Base-by-base conservation (phyloP, 2,888 invertebrate species). In the Apocheima hispidaria region DNA sequence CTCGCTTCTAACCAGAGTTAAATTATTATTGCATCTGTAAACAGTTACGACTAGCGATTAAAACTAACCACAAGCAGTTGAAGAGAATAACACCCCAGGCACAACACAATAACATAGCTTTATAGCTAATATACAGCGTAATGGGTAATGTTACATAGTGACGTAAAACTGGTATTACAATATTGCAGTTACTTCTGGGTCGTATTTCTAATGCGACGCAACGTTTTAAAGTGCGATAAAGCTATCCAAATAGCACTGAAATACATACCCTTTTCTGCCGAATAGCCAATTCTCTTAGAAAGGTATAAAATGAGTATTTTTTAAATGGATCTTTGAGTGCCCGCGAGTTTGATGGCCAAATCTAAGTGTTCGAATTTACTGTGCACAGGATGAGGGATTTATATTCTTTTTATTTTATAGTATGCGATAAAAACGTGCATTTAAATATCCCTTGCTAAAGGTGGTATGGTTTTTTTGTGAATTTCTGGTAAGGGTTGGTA, bases 321-420 rank as follows among this genome's bases (percentile, higher is more conserved):
- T 90, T 85, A 89, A 92, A 93, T 92, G 92, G 92, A 92, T 92
- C 90, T 91, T 92, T 91, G 89, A 93, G 93, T 90, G 86, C 88
- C 83, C 82, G 74, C 85, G 84, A 87, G 81, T 90, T 91, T 92
- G 87, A 93, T 92, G 84, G 89, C 75, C 80, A 81, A 87, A 89
- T 90, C 90, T 86, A 91, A 93, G 86, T 87, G 86, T 87, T 84
- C 74, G 83, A 86, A 86, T 89, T 87, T 88, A 88, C 81, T 78
- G 79, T 79, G 76, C 78, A 77, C 70, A 72, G 72, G 76, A 76
- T 71, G 70, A 75, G 80, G 84, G 87, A 81, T 90, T 86, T 82
- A 88, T 82, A 81, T 82, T 87, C 81, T 86, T 90, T 88, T 87
- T 88, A 90, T 84, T 91, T 88, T 89, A 90, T 85, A 83, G 85